Base-by-base conservation (phyloP, 2,113 vertebrate species). In the Stigmatopora argus region DNA sequence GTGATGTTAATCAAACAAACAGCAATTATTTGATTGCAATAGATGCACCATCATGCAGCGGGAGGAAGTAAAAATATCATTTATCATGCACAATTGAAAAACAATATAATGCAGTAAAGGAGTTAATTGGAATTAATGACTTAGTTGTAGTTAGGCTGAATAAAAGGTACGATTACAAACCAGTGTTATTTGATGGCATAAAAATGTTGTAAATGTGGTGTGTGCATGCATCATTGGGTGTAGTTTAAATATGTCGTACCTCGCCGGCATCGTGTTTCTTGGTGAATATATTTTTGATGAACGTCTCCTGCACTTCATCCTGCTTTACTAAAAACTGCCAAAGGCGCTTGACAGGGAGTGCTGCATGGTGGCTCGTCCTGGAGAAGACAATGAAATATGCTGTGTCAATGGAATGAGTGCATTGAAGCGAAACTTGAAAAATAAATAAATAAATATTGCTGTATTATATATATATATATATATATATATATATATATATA, bases 321-420 rank as follows among this genome's bases (percentile, higher is more conserved):
- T 96, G 96, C 78, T 98, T 98, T 47, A 99, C 93, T 74, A 99
- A 89, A 69, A 92, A 96, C 64, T 95, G 95, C 97, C 96, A 99
- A 70, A 99, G 92, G 53, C 96, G 94, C 81, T 93, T 96, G 69
- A 95, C 94, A 49, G 96, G 93, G 1, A 95, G 88, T 0, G 93
- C 92, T 41, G 92, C 83, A 56, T 90, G 90, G 72, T 93, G 93
- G 60, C 67, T 92, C 1, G 93, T 95, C 80, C 97, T 99, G 84
- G 31, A 86, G 8, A 41, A 18, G 70, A 47, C 0, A 65, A 4
- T 72, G 41, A 21, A 52, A 12, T 12, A 49, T 41, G 14, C 66
- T 55, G 49, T 68, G 65, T 61, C 49, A 64, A 60, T 13, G 4
- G 14, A 12, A 63, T 55, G 41, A 38, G 57, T 58, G 72, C 65